Base-by-base conservation (phyloP, 2,888 invertebrate genomes). In the Hedychridium roseum region DNA sequence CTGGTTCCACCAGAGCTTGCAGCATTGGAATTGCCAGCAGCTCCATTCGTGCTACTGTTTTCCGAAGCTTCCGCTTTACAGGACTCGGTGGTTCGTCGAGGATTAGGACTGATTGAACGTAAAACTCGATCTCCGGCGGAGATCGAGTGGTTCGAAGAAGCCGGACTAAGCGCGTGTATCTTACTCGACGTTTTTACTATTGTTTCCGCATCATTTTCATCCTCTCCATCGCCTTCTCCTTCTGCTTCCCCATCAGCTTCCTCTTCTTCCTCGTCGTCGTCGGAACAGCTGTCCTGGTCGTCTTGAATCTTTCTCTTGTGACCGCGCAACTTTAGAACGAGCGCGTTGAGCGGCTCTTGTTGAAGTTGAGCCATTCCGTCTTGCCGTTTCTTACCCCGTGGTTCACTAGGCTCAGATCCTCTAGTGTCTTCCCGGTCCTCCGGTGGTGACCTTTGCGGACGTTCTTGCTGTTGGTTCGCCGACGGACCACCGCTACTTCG, bases 101-200 rank as follows among this genome's bases (percentile, higher is more conserved):
- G 56, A 50, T 77, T 79, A 1, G 76, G 79, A 50, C 76, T 78
- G 20, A 65, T 55, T 11, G 74, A 58, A 21, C 68, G 80, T 70
- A 43, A 76, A 47, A 71, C 78, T 39, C 70, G 64, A 14, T 81
- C 80, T 30, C 80, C 80, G 7, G 82, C 70, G 64, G 79, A 50
- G 63, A 80, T 64, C 64, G 88, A 87, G 79, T 88, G 78, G 80
- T 86, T 82, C 73, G 87, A 78, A 68, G 88, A 79, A 2, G 84
- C 84, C n/a, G 85, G 84, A 71, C 85, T 85, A 55, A 85, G 78
- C 3, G 82, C 83, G 50, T 80, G 79, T 62, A 74, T 82, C 36
- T 75, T 71, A 57, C 76, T 73, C 45, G 65, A 53, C 18, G 71
- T 82, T 80, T 80, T 82, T 73, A 71, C 80, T 79, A 69, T 39